phyloP scores from a whole-genome alignment of 2,888 invertebrate species.

The Podotricha telesiphe region DNA sequence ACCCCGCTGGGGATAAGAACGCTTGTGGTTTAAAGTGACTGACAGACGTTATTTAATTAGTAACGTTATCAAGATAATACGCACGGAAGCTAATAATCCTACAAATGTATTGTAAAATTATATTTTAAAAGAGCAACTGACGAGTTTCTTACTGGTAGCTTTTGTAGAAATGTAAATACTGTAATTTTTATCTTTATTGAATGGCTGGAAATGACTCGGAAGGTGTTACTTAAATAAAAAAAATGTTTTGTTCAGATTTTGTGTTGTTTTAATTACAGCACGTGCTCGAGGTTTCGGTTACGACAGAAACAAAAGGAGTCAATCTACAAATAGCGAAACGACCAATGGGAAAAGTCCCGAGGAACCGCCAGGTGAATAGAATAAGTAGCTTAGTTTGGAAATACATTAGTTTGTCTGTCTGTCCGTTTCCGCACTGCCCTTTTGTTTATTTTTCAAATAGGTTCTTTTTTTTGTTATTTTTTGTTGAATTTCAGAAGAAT shows the following conservation, averaged over 20 bases:
- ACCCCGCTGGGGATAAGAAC: too few species aligned
- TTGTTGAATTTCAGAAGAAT: constrained; percentile 62
- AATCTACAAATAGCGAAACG: constrained; percentile 59
- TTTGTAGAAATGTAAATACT: too few species aligned
- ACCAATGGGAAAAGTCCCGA: constrained; percentile 58
- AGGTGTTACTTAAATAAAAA: too few species aligned
- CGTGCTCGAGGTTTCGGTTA: constrained; percentile 68
- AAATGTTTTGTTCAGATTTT: not conserved
- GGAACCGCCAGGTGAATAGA: constrained; percentile 61
- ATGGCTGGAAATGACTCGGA: too few species aligned
- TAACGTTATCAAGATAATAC: too few species aligned
- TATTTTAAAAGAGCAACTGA: too few species aligned
- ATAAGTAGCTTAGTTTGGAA: not conserved
- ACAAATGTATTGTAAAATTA: too few species aligned
- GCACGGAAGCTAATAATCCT: too few species aligned
- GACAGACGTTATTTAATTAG: too few species aligned
- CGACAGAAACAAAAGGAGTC: constrained; percentile 68
- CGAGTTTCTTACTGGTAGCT: too few species aligned
- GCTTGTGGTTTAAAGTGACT: too few species aligned
- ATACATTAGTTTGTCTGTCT: not conserved
- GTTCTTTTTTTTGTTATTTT: constrained; percentile 48
- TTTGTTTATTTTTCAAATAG: constrained; percentile 38
- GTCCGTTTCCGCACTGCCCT: constrained; percentile 2
- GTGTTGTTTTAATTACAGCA: constrained; percentile 60
- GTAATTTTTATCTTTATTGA: too few species aligned